These are phyloP conservation scores for Himalopsyche japonica DNA, from an alignment of 2,888 invertebrate species.

Conservation along the genomic window DNA sequence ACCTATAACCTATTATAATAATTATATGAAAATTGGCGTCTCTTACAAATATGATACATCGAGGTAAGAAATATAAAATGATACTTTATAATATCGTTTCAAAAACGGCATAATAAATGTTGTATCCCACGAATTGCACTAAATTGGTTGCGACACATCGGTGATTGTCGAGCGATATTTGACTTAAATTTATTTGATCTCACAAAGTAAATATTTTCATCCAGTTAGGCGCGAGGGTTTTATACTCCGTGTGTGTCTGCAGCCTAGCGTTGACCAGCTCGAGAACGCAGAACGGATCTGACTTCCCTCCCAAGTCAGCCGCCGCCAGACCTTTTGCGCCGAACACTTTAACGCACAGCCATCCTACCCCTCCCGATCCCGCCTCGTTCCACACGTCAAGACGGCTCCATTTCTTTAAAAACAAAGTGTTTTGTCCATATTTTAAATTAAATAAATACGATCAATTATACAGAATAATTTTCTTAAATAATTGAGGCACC, in stretches of 20 bases:
- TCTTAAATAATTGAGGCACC: too few species aligned
- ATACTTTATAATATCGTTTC: background rate
- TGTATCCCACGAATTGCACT: background rate
- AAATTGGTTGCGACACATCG: background rate
- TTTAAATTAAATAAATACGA: background rate
- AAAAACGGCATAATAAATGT: background rate
- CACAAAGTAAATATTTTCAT: conserved; percentile 98
- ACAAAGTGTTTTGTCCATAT: too few species aligned
- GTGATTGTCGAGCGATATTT: too few species aligned
- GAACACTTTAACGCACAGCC: conserved; percentile 92
- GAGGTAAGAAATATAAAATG: background rate
- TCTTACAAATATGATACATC: background rate
- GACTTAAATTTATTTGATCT: conserved; percentile 49
- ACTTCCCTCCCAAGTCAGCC: conserved; percentile 96
- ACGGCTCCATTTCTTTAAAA: conserved; percentile 63
- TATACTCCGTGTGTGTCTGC: conserved; percentile 98
- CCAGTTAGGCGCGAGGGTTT: conserved; percentile 95
- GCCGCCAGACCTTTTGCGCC: conserved; percentile 84
- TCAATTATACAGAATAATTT: too few species aligned
- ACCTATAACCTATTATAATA: too few species aligned
- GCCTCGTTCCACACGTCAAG: conserved; percentile 48
- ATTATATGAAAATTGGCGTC: too few species aligned
- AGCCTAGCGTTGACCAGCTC: conserved; percentile 92
- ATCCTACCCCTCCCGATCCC: conserved; percentile 79
- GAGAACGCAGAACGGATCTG: conserved; percentile 97